Percentiles rank a stretch among this genome's conserved stretches.
phyloP scores from a whole-genome alignment of 2,888 invertebrate species.

The Agrotis puta region DNA sequence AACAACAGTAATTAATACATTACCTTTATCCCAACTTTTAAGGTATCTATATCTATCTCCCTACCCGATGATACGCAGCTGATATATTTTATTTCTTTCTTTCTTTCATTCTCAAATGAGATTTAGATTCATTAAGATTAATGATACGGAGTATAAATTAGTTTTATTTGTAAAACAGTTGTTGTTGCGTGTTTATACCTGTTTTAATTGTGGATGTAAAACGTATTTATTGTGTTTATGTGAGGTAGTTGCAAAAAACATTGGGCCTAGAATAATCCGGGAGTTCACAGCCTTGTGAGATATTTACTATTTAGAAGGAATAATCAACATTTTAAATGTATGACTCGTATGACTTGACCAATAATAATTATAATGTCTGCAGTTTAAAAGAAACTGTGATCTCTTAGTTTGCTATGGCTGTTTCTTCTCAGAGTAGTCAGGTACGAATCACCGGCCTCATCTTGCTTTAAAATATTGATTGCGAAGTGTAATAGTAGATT shows the following conservation, averaged over 20 bases:
- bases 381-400: too few relatives aligned
- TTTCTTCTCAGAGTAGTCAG: too few relatives aligned
- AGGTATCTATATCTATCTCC: too few relatives aligned
- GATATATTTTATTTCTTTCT: slow-evolving; percentile 17
- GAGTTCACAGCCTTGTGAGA: background rate
- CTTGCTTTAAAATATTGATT: too few relatives aligned
- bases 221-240: slow-evolving; percentile 23
- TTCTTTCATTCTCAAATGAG: slow-evolving; percentile 22
- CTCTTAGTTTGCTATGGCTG: too few relatives aligned
- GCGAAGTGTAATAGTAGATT: too few relatives aligned
- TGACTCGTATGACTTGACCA: too few relatives aligned
- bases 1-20: slow-evolving; percentile 30
- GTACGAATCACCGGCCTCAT: too few relatives aligned
- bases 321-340: too few relatives aligned
- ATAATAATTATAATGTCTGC: too few relatives aligned
- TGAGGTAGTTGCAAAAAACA: background rate
- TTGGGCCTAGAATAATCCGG: background rate
- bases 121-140: slow-evolving; percentile 43
- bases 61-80: slow-evolving; percentile 11
- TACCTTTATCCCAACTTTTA: slow-evolving; percentile 31
- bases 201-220: slow-evolving; percentile 37
- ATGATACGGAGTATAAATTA: slow-evolving; percentile 35
- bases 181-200: slow-evolving; percentile 15
- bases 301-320: background rate
- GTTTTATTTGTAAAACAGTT: slow-evolving; percentile 27